Evolutionary conservation across 2,888 invertebrate species (phyloP).

Genomic region (Eupithecia tripunctaria): DNA sequence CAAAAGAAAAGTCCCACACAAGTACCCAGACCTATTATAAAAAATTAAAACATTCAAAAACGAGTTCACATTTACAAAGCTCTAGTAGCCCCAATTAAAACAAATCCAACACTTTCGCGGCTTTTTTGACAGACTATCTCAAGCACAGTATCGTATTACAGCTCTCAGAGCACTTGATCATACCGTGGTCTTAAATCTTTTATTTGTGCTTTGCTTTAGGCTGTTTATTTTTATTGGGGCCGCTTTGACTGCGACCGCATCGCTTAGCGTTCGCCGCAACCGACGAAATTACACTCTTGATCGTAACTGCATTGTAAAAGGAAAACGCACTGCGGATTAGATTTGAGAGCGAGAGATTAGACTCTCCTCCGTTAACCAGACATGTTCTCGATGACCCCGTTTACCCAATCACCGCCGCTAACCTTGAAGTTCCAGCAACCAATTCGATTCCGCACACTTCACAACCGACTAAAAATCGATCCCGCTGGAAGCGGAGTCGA

Average conservation of each 20-base stretch:
- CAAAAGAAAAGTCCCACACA: not conserved
- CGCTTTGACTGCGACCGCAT: conserved; percentile 76
- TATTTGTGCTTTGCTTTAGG: conserved; percentile 64
- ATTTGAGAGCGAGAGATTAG: too few species aligned
- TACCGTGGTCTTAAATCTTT: conserved; percentile 74
- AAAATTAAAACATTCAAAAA: not conserved
- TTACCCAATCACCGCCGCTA: too few species aligned
- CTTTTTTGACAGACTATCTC: conserved; percentile 12
- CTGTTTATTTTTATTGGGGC: conserved; percentile 66
- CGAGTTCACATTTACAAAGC: not conserved
- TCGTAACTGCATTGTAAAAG: conserved; percentile 50
- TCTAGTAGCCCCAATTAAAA: conserved; percentile 9
- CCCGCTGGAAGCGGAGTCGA: too few species aligned
- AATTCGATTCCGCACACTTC: too few species aligned
- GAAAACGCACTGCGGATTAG: not conserved
- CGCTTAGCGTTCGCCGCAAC: conserved; percentile 68
- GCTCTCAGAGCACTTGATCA: conserved; percentile 80
- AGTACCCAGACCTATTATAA: not conserved
- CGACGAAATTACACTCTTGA: conserved; percentile 54
- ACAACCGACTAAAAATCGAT: too few species aligned
- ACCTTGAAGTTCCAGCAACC: too few species aligned
- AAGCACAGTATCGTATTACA: conserved; percentile 71
- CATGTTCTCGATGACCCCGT: too few species aligned
- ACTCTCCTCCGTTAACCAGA: too few species aligned
- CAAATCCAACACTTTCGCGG: conserved; percentile 9